Evolutionary conservation across 2,113 vertebrate genomes (phyloP).

Genomic region (Entelurus aequoreus): DNA sequence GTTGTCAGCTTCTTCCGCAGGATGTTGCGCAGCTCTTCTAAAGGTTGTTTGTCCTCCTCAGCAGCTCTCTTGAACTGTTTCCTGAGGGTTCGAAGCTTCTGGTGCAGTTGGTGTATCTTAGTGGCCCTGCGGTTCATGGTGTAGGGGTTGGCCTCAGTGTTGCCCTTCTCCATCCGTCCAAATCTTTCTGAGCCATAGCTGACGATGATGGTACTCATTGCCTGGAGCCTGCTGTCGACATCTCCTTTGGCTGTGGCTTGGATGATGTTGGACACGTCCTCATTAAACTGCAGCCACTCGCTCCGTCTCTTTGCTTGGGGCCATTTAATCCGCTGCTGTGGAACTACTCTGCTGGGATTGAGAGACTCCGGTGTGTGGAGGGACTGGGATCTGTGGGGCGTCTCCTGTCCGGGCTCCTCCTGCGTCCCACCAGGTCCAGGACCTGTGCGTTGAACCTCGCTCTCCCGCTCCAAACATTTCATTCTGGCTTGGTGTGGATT

Average conservation of each 20-base stretch:
- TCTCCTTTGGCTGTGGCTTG: neutral
- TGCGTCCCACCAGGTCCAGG: neutral
- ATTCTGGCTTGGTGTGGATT: neutral
- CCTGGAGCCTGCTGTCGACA: too few relatives aligned
- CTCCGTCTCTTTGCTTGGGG: too few relatives aligned
- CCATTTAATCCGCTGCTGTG: too few relatives aligned
- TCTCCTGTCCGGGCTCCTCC: neutral
- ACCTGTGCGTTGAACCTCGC: neutral
- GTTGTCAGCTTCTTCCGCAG: neutral
- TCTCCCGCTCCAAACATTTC: neutral
- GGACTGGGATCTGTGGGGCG: neutral
- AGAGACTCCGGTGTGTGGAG: neutral
- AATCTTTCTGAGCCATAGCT: too few relatives aligned
- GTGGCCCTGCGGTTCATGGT: neutral
- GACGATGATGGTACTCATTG: too few relatives aligned
- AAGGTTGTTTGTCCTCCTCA: neutral
- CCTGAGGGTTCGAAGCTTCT: neutral
- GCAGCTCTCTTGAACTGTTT: neutral
- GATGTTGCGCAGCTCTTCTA: too few relatives aligned
- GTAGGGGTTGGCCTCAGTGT: too few relatives aligned
- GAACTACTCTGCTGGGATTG: neutral
- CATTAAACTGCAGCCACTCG: too few relatives aligned
- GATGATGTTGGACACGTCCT: too few relatives aligned
- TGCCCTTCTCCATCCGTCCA: too few relatives aligned
- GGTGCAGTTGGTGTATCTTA: neutral